phyloP scores from a whole-genome alignment of 1,140 invertebrate genomes.

The Sycophaga agraensis region DNA sequence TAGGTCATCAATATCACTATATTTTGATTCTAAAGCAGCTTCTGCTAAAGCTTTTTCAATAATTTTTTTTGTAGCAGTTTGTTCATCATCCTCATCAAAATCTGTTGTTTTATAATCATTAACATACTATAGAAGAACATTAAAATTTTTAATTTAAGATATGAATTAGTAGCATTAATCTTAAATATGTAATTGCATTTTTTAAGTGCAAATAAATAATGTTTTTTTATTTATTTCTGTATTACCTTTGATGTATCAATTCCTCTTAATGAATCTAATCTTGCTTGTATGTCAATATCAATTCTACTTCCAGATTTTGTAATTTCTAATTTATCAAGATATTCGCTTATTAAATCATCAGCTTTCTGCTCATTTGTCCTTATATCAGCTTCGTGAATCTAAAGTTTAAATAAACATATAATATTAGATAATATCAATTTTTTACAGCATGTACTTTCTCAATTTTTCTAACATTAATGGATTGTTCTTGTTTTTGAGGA shows the following conservation, averaged over 20 bases:
- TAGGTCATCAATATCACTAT: slow-evolving; percentile 32
- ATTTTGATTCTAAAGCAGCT: slow-evolving; percentile 44
- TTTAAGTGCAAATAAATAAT: no score
- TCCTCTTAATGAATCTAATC: slow-evolving; percentile 38
- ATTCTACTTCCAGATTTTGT: slow-evolving; percentile 28
- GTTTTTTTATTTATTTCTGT: no score
- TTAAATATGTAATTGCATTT: no score
- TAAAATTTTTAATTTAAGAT: background rate
- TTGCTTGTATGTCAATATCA: slow-evolving; percentile 37
- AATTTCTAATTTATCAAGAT: slow-evolving; percentile 42
- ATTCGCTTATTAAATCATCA: slow-evolving; percentile 50
- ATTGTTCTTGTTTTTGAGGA: slow-evolving; percentile 30
- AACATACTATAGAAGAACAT: background rate
- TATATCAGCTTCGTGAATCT: slow-evolving; percentile 45
- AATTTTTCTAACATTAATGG: slow-evolving; percentile 34
- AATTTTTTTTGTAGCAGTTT: slow-evolving; percentile 39
- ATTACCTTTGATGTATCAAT: slow-evolving; percentile 37
- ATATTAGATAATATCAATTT: background rate
- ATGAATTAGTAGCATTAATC: background rate
- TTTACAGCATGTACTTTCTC: background rate
- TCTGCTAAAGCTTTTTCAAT: slow-evolving; percentile 47
- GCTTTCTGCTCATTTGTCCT: slow-evolving; percentile 48
- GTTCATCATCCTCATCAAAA: slow-evolving; percentile 40
- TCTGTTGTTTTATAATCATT: background rate
- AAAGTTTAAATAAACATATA: background rate